A percentile compares a stretch with the other conserved stretches of the same genome.
phyloP scores from a whole-genome alignment of 2,888 invertebrate genomes.

The Meiosimyza decipiens region DNA sequence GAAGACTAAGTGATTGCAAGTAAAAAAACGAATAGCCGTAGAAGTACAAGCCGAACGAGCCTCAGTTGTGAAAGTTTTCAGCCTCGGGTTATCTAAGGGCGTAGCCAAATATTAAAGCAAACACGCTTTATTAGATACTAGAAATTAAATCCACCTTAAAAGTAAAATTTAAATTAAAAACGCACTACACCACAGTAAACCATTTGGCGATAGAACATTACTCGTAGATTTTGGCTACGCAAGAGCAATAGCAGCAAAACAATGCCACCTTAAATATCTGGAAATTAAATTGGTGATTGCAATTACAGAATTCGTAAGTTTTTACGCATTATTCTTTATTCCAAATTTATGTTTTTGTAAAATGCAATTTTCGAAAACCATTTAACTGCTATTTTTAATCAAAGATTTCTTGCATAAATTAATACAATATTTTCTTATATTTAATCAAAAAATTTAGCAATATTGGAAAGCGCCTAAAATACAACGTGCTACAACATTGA shows the following conservation, averaged over 20 bases:
- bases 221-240: conserved; percentile 23
- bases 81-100: too few species aligned
- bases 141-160: conserved; percentile 11
- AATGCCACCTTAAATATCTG: conserved; percentile 14
- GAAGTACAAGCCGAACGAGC: too few species aligned
- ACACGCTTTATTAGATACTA: conserved; percentile 4
- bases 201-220: conserved; percentile 10
- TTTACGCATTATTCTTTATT: conserved; percentile 1
- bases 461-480: conserved; percentile 65
- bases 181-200: conserved; percentile 28
- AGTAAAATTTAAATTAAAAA: background rate
- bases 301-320: conserved; percentile 34
- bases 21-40: too few species aligned
- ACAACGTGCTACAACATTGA: conserved; percentile 64
- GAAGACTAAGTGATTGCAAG: too few species aligned
- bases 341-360: conserved; percentile 6
- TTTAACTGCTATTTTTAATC: background rate
- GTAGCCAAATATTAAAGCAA: background rate
- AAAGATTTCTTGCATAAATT: background rate
- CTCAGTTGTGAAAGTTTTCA: too few species aligned
- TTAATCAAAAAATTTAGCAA: conserved; percentile 45
- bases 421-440: conserved; percentile 26
- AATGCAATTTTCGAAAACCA: background rate
- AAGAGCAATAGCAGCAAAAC: conserved; percentile 25
- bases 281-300: conserved; percentile 25